phyloP scores from a whole-genome alignment of 2,888 invertebrate genomes.

The Agriopis leucophaearia region DNA sequence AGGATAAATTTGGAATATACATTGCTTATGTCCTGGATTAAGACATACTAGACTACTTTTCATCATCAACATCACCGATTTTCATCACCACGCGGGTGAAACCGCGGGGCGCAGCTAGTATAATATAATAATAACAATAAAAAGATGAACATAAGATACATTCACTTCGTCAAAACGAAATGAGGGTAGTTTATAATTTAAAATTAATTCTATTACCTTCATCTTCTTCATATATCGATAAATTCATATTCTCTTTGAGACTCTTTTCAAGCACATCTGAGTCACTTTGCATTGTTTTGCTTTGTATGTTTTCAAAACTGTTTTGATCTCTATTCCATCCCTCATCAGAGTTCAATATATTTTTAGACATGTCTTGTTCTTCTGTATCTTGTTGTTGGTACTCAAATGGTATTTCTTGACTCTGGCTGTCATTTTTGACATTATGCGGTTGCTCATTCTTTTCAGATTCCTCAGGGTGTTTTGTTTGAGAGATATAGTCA shows the following conservation, averaged over 20 bases:
- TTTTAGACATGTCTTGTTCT: not conserved
- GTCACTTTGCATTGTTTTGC: too few relatives aligned
- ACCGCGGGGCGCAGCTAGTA: too few relatives aligned
- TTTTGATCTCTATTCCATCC: not conserved
- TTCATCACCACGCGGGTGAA: too few relatives aligned
- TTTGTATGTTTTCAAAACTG: not conserved
- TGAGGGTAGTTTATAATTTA: too few relatives aligned
- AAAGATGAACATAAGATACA: too few relatives aligned
- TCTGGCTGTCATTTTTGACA: not conserved
- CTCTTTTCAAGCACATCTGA: not conserved
- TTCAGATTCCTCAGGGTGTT: not conserved
- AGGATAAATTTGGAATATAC: too few relatives aligned
- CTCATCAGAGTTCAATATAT: not conserved
- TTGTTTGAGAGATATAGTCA: not conserved
- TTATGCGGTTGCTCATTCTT: slow-evolving; percentile 1
- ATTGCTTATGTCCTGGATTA: too few relatives aligned
- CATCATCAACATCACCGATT: too few relatives aligned
- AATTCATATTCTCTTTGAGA: not conserved
- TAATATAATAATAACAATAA: too few relatives aligned
- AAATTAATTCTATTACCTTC: not conserved
- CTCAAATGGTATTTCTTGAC: not conserved
- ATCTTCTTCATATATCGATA: not conserved
- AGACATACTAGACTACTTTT: too few relatives aligned
- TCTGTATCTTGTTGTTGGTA: not conserved
- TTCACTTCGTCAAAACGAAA: too few relatives aligned